phyloP scores from a whole-genome alignment of 2,797 vertebrate species.

The Scolopax bukidnonensis region DNA sequence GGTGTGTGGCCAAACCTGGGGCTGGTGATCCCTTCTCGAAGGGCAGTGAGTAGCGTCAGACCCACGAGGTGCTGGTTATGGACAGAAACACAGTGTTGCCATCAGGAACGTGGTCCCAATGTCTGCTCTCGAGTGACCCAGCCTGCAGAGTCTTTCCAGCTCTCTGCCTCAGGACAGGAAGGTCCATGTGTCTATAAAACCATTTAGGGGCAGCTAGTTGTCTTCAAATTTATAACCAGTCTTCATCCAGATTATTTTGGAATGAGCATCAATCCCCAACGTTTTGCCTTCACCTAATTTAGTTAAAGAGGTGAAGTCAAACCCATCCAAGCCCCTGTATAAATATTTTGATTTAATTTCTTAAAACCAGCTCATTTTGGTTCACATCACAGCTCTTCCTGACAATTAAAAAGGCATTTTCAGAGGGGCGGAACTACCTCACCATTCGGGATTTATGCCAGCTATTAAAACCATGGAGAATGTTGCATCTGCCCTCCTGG shows the following conservation, averaged over 20 bases:
- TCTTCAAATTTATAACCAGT: neutral
- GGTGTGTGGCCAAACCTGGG: neutral
- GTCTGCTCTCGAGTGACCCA: conserved; percentile 11
- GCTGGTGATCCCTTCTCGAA: neutral
- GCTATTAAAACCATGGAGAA: neutral
- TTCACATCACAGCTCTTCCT: neutral
- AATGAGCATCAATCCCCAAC: neutral
- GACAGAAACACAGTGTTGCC: neutral
- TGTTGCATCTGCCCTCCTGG: neutral
- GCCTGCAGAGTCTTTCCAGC: neutral
- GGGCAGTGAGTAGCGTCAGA: neutral
- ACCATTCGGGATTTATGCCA: neutral
- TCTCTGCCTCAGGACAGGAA: conserved; percentile 13
- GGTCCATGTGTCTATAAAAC: neutral
- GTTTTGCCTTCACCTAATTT: neutral
- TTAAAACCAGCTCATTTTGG: neutral
- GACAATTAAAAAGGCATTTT: neutral
- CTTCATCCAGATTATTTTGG: neutral
- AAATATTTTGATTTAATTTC: neutral
- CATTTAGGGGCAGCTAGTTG: conserved; percentile 2
- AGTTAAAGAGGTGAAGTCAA: neutral
- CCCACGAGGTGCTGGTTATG: neutral
- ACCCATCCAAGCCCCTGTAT: neutral
- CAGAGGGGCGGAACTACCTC: neutral
- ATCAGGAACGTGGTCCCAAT: neutral